A percentile compares a stretch with the other conserved stretches of the same genome.
phyloP scores from a whole-genome alignment of 2,113 vertebrate species.

The Tyto alba region DNA sequence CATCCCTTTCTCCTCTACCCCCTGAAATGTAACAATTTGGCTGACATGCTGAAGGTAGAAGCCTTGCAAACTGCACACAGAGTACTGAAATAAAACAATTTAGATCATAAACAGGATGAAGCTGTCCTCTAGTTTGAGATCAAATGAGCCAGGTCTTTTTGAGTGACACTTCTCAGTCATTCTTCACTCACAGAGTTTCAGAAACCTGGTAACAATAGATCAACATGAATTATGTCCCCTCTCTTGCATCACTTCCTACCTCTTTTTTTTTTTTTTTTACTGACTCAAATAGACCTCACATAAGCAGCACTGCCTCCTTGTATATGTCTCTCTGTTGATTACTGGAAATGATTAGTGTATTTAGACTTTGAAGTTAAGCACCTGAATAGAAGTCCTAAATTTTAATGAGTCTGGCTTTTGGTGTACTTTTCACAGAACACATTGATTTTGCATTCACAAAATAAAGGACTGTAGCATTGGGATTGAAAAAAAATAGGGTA shows the following conservation, averaged over 20 bases:
- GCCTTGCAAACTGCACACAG: background rate
- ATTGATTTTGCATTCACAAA: background rate
- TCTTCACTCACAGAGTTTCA: background rate
- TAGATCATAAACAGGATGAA: background rate
- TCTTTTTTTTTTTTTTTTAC: background rate
- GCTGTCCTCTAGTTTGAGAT: background rate
- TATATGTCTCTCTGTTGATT: background rate
- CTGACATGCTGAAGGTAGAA: background rate
- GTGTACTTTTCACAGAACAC: background rate
- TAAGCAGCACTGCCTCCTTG: background rate
- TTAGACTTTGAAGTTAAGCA: background rate
- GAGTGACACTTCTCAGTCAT: background rate
- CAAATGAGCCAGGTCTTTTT: background rate
- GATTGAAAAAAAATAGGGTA: background rate
- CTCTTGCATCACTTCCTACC: background rate
- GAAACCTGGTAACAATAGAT: background rate
- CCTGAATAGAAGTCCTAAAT: background rate
- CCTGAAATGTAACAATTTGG: background rate
- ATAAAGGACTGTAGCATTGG: background rate
- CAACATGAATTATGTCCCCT: accelerated
- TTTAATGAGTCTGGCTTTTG: background rate
- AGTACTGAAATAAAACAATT: background rate
- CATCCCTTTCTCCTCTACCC: background rate
- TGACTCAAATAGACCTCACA: background rate
- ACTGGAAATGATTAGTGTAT: background rate